These are phyloP conservation scores for Tridacna gigas DNA, from an alignment of 2,888 invertebrate species.

Conservation along the genomic window DNA sequence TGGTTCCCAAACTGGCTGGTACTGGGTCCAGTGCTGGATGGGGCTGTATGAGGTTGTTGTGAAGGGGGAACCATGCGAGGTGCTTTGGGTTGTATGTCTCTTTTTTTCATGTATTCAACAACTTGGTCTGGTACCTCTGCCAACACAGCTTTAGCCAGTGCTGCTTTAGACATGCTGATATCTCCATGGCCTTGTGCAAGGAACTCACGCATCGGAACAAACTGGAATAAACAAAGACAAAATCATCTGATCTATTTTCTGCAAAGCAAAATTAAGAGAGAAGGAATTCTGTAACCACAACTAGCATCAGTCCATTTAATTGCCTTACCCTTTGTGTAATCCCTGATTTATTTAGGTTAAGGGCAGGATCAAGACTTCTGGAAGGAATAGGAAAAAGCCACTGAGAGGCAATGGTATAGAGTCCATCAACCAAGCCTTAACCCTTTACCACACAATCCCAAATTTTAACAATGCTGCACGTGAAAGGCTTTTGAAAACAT, in stretches of 20 bases:
- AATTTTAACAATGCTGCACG: too few relatives aligned
- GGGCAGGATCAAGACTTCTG: too few relatives aligned
- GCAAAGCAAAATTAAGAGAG: background rate
- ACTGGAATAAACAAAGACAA: conserved; percentile 64
- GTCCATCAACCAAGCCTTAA: too few relatives aligned
- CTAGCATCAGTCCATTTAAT: too few relatives aligned
- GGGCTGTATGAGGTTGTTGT: conserved; percentile 6
- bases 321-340: too few relatives aligned
- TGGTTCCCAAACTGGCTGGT: conserved; percentile 3
- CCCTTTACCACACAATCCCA: too few relatives aligned
- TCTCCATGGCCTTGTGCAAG: conserved; percentile 60
- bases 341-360: too few relatives aligned
- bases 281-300: too few relatives aligned
- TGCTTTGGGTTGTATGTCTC: conserved; percentile 74
- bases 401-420: too few relatives aligned
- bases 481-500: too few relatives aligned
- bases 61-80: conserved; percentile 21
- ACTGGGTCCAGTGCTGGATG: conserved; percentile 9
- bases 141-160: conserved; percentile 86
- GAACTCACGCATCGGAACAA: conserved; percentile 82
- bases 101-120: conserved; percentile 85
- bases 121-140: conserved; percentile 85
- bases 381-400: too few relatives aligned
- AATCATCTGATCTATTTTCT: background rate
- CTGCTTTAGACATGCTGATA: conserved; percentile 75